Base-by-base conservation (phyloP, 92 coral and sea anemone genomes). In the Paramuricea clavata region DNA sequence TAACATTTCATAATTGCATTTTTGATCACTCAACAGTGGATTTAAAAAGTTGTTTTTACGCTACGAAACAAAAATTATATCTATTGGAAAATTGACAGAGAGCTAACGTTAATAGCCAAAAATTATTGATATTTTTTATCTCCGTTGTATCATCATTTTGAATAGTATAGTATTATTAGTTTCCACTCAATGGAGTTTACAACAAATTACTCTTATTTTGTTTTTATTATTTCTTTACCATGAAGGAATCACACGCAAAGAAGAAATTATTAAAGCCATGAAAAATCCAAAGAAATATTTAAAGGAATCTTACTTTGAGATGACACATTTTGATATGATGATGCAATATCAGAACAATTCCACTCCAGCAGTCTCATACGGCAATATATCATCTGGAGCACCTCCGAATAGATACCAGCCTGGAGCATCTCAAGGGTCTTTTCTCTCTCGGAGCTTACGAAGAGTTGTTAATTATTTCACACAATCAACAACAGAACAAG, bases 181-280 rank as follows among this genome's bases (percentile, higher is more conserved):
- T n/a, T n/a, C n/a, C n/a, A n/a, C n/a, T n/a, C n/a, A n/a, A n/a
- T n/a, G n/a, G n/a, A n/a, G n/a, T n/a, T n/a, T n/a, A n/a, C n/a
- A n/a, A n/a, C n/a, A n/a, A n/a, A n/a, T n/a, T n/a, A n/a, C n/a
- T n/a, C n/a, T n/a, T 2, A 72, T 13, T 19, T 72, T 72, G 15
- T 72, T n/a, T n/a, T n/a, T n/a, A n/a, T n/a, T n/a, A n/a, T n/a
- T 17, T 41, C 11, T 19, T 13, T 44, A 17, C 19, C 1, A 54
- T 9, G 11, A 49, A 78, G 83, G 83, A 52, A 78, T 78, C 54
- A 54, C 83, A 5, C 3, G 15, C 15, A 78, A 78, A 78, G 60
- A 35, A 31, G 30, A 17, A 30, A 78, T 78, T 33, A 78, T 78
- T 31, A 11, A 57, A 60, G 83, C 83, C 10, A 78, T 78, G 83